phyloP scores from a whole-genome alignment of 2,888 invertebrate genomes.

The Argyra leucocephala region DNA sequence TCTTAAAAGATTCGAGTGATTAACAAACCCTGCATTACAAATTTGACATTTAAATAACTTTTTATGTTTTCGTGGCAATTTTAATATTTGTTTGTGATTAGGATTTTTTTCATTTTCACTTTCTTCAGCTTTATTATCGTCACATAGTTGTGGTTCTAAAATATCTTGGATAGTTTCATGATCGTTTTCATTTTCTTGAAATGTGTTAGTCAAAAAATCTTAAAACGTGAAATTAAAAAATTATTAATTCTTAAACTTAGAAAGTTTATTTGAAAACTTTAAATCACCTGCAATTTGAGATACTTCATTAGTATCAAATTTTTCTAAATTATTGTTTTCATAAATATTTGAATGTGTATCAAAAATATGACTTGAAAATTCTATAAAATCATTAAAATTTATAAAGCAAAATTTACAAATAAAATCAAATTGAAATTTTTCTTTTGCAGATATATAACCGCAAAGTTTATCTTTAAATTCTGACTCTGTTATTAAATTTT shows the following conservation, averaged over 20 bases:
- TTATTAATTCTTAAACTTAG: no score
- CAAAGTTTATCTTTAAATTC: not conserved
- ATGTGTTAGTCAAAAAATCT: no score
- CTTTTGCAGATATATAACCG: not conserved
- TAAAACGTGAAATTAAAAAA: no score
- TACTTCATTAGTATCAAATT: not conserved
- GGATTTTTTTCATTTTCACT: no score
- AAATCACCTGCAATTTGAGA: not conserved
- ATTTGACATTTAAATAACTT: not conserved
- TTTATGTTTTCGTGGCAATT: not conserved
- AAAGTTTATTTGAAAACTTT: no score
- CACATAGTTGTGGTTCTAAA: no score
- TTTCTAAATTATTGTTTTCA: not conserved
- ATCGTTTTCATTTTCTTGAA: no score
- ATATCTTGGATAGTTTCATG: no score
- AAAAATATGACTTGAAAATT: not conserved
- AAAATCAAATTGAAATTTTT: not conserved
- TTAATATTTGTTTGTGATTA: no score
- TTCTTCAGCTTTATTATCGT: no score
- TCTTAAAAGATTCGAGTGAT: slow-evolving; percentile 2
- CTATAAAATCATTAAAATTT: not conserved
- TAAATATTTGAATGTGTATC: not conserved
- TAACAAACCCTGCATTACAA: not conserved
- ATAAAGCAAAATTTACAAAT: not conserved
- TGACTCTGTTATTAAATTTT: not conserved